phyloP scores from a whole-genome alignment of 1,140 invertebrate genomes.

The Platyscapa corneri region DNA sequence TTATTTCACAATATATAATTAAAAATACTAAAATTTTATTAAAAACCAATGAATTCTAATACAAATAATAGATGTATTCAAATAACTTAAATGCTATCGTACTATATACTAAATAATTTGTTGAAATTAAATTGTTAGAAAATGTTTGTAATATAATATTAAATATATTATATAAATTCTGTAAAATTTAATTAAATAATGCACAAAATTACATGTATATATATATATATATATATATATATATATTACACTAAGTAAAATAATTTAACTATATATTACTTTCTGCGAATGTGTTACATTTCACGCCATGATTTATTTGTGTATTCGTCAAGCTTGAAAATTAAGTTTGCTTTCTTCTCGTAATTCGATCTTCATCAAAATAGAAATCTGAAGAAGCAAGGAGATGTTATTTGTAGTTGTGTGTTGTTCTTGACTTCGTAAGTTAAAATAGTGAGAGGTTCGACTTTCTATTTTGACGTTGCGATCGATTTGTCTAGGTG shows the following conservation, averaged over 20 bases:
- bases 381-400: not conserved
- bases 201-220: not conserved
- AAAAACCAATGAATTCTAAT: too few species aligned
- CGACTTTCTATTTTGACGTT: conserved; percentile 39
- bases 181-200: too few species aligned
- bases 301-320: not conserved
- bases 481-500: conserved; percentile 39
- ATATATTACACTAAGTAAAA: not conserved
- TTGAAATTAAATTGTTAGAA: too few species aligned
- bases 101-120: too few species aligned
- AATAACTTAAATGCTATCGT: too few species aligned
- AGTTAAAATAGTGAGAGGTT: conserved; percentile 19
- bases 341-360: not conserved
- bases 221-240: not conserved
- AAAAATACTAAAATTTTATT: too few species aligned
- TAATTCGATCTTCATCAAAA: not conserved
- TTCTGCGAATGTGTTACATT: not conserved
- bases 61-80: too few species aligned
- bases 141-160: too few species aligned
- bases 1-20: too few species aligned
- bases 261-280: too few species aligned
- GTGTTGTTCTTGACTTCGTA: not conserved
- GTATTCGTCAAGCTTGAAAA: not conserved
- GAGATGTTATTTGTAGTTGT: not conserved
- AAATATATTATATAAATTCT: too few species aligned